A percentile compares a stretch with the other conserved stretches of the same genome.
phyloP scores from a whole-genome alignment of 2,113 vertebrate genomes.

The Furnarius figulus region DNA sequence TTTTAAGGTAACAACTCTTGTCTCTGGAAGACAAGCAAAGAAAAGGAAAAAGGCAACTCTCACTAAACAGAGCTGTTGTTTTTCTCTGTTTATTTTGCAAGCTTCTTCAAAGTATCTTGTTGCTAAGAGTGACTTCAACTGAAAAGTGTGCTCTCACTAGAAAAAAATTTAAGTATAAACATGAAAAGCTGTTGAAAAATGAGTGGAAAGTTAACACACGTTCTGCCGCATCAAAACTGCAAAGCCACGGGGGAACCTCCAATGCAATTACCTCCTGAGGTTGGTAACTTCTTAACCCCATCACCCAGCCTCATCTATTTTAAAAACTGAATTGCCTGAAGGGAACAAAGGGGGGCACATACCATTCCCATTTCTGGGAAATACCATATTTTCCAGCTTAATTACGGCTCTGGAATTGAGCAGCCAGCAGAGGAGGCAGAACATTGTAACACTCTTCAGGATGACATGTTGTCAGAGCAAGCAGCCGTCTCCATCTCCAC shows the following conservation, averaged over 20 bases:
- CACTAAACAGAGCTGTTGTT: not conserved
- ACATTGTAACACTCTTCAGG: not conserved
- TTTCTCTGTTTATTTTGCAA: constrained; percentile 53
- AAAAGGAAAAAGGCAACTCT: not conserved
- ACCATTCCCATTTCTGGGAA: not conserved
- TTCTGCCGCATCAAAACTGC: not conserved
- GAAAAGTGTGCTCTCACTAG: constrained; percentile 8
- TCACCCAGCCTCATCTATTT: not conserved
- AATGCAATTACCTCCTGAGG: fast-evolving
- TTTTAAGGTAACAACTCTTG: not conserved
- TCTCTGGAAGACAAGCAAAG: not conserved
- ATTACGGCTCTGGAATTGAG: not conserved
- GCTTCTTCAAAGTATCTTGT: constrained; percentile 38
- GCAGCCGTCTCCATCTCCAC: not conserved
- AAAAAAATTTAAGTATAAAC: constrained; percentile 48
- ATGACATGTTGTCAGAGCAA: fast-evolving
- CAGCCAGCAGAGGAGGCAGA: not conserved
- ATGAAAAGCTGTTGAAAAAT: not conserved
- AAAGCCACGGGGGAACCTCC: not conserved
- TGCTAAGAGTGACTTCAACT: constrained; percentile 47
- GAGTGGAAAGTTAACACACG: not conserved
- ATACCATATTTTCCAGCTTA: not conserved
- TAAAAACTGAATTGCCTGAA: not conserved
- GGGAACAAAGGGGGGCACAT: not conserved
- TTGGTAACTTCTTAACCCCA: not conserved